Evolutionary conservation across 2,113 vertebrate genomes (phyloP).

Genomic region (Channa argus): DNA sequence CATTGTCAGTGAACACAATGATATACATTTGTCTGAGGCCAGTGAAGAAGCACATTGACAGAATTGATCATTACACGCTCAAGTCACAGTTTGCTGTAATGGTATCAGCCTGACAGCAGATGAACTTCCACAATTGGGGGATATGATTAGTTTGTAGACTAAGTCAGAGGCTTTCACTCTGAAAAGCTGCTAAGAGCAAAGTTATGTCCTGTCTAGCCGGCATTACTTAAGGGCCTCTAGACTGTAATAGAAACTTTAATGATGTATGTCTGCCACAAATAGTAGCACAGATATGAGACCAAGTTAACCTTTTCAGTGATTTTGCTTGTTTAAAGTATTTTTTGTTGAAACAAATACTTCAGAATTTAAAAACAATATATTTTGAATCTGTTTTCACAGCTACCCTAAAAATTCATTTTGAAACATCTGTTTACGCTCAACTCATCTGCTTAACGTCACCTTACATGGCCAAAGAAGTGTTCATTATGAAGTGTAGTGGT

Average conservation of each 20-base stretch:
- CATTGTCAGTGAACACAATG: conserved; percentile 18
- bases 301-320: conserved; percentile 1
- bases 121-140: conserved; percentile 24
- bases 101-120: conserved; percentile 32
- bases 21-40: conserved; percentile 4
- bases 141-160: conserved; percentile 48
- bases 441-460: conserved; percentile 22
- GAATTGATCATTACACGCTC: conserved; percentile 18
- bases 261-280: conserved; percentile 54
- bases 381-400: conserved; percentile 11
- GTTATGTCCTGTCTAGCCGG: conserved; percentile 57
- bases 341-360: background rate
- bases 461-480: conserved; percentile 21
- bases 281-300: conserved; percentile 25
- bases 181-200: conserved; percentile 67
- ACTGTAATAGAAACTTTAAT: conserved; percentile 52
- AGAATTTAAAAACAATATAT: conserved; percentile 15
- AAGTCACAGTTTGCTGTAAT: conserved; percentile 19
- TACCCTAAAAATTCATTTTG: background rate
- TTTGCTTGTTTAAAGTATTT: background rate
- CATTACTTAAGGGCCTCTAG: conserved; percentile 36
- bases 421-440: conserved; percentile 29
- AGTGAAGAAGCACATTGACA: conserved; percentile 1
- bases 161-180: conserved; percentile 33
- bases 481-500: conserved; percentile 42